These are phyloP conservation scores for Camelus dromedarius DNA, from an alignment of 2,113 vertebrate genomes.

Conservation along the genomic window DNA sequence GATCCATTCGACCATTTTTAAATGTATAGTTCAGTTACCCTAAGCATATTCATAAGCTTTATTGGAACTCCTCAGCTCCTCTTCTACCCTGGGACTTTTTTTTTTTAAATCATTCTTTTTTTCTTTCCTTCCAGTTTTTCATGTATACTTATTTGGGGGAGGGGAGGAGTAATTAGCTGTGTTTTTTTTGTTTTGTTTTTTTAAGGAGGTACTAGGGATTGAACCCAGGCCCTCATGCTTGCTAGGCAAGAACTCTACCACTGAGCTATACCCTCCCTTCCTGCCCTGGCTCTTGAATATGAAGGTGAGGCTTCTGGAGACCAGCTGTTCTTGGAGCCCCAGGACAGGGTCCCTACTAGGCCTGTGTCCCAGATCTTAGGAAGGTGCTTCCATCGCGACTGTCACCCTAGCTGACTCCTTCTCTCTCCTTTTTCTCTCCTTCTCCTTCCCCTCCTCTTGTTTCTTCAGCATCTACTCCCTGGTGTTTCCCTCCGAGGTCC, in stretches of 20 bases:
- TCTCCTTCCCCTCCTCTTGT: background rate
- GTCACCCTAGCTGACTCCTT: background rate
- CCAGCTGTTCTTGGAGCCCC: background rate
- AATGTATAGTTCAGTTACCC: background rate
- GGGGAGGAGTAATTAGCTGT: too few species aligned
- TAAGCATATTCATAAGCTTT: background rate
- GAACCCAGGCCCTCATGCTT: too few species aligned
- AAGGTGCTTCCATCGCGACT: background rate
- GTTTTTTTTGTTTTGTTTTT: too few species aligned
- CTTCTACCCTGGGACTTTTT: background rate
- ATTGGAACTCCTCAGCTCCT: background rate
- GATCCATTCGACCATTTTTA: background rate
- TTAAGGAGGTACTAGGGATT: too few species aligned
- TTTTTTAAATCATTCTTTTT: too few species aligned
- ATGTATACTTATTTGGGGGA: too few species aligned
- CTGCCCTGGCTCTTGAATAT: background rate
- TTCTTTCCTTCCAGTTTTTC: too few species aligned
- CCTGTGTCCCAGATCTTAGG: background rate
- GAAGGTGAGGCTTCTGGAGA: background rate
- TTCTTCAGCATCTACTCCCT: background rate
- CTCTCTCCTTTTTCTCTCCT: background rate
- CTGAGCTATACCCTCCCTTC: too few species aligned
- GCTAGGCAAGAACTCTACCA: too few species aligned
- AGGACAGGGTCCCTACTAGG: background rate
- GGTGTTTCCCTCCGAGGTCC: background rate